A percentile compares a stretch with the other conserved stretches of the same genome.
Conservation (phyloP, 2,113 vertebrate species). For the Ochotona curzoniae region DNA sequence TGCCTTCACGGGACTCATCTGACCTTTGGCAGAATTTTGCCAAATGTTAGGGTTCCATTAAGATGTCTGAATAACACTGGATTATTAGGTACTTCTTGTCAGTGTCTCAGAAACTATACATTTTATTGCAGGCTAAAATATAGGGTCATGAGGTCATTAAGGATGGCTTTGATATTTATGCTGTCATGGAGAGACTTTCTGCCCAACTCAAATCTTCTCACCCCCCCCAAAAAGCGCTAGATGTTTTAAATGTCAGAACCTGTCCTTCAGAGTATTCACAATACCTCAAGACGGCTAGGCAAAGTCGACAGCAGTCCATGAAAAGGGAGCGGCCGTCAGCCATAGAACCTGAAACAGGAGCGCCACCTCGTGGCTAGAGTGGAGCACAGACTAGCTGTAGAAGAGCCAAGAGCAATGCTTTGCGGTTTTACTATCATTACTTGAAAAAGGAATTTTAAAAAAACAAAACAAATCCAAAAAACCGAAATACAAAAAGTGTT, state of each 20-base stretch:
- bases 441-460: constrained; percentile 18
- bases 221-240: neutral
- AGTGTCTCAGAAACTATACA: neutral
- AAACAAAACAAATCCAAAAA: neutral
- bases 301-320: neutral
- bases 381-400: neutral
- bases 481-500: constrained; percentile 12
- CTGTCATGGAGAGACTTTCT: constrained; percentile 3
- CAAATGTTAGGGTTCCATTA: neutral
- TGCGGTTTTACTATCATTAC: neutral
- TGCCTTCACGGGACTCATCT: neutral
- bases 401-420: neutral
- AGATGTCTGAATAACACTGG: neutral
- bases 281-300: neutral
- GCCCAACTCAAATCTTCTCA: neutral
- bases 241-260: neutral
- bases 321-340: neutral
- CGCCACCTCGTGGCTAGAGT: constrained; percentile 48
- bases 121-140: neutral
- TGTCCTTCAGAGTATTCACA: constrained; percentile 15
- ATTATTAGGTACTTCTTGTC: neutral
- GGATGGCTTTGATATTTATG: neutral
- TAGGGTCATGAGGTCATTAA: neutral
- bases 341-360: constrained; percentile 31
- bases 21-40: constrained; percentile 32